phyloP scores from a whole-genome alignment of 2,888 invertebrate genomes.

The Mantis religiosa region DNA sequence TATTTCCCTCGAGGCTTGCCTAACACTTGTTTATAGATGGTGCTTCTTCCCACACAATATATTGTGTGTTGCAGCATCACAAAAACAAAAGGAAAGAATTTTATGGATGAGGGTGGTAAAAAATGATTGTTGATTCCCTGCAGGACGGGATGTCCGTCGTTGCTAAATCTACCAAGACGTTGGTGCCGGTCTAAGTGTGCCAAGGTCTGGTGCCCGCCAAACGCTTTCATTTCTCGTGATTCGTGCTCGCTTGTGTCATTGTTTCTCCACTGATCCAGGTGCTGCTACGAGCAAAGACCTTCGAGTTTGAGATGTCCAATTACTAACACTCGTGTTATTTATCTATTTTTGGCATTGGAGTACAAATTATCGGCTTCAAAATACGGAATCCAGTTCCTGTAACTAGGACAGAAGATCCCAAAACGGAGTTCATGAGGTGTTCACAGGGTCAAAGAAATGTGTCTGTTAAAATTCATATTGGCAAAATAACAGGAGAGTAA shows the following conservation, averaged over 20 bases:
- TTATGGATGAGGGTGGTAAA: not conserved
- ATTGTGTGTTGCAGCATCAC: slow-evolving; percentile 1
- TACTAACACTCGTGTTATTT: not conserved
- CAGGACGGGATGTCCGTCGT: not conserved
- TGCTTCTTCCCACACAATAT: not conserved
- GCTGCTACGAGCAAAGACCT: not conserved
- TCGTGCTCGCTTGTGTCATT: not conserved
- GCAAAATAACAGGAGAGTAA: no score
- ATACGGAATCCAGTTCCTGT: no score
- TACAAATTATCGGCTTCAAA: no score
- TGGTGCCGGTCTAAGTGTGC: not conserved
- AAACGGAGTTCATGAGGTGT: no score
- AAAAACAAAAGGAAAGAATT: not conserved
- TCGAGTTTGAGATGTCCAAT: not conserved
- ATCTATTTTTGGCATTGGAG: no score
- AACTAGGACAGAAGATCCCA: no score
- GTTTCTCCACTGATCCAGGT: not conserved
- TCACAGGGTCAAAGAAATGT: no score
- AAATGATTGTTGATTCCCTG: not conserved
- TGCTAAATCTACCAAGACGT: not conserved
- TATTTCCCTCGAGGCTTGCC: not conserved
- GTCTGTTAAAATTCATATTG: no score
- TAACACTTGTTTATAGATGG: not conserved
- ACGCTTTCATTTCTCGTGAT: not conserved
- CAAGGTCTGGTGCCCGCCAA: not conserved